Conservation (phyloP, 2,797 vertebrate species). For the Myotis pilosus region DNA sequence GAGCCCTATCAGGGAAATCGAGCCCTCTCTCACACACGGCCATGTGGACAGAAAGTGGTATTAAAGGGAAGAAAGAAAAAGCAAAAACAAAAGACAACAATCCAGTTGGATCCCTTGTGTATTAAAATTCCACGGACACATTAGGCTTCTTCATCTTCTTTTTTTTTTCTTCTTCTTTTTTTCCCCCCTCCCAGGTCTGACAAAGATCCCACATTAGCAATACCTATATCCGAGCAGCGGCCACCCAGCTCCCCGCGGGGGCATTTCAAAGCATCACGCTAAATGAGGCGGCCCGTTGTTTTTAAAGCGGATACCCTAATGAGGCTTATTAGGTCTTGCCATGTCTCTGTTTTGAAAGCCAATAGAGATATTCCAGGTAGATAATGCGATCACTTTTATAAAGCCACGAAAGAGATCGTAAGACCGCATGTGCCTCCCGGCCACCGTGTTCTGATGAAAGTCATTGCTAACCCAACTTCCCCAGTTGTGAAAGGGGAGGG, state of each 20-base stretch:
- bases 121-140: conserved; percentile 74
- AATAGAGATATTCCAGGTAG: conserved; percentile 68
- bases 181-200: neutral
- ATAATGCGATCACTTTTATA: conserved; percentile 72
- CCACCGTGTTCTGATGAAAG: conserved; percentile 39
- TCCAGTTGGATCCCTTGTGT: conserved; percentile 77
- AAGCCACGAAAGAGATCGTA: conserved; percentile 68
- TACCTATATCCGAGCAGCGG: conserved; percentile 64
- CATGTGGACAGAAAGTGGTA: conserved; percentile 81
- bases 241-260: conserved; percentile 54
- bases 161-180: neutral
- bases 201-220: conserved; percentile 58
- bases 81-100: conserved; percentile 72
- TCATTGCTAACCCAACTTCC: conserved; percentile 53
- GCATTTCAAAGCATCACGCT: conserved; percentile 3
- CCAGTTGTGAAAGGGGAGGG: conserved; percentile 15
- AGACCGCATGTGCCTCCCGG: conserved; percentile 39
- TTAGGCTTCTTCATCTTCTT: neutral
- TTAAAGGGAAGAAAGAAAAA: conserved; percentile 71
- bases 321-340: conserved; percentile 70
- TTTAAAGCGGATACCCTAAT: conserved; percentile 73
- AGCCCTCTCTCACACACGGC: conserved; percentile 80
- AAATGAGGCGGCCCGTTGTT: conserved; percentile 52
- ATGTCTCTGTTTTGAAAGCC: conserved; percentile 69
- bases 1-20: conserved; percentile 83